Conservation (phyloP, 2,113 vertebrate genomes). For the Coregonus clupeaformis region DNA sequence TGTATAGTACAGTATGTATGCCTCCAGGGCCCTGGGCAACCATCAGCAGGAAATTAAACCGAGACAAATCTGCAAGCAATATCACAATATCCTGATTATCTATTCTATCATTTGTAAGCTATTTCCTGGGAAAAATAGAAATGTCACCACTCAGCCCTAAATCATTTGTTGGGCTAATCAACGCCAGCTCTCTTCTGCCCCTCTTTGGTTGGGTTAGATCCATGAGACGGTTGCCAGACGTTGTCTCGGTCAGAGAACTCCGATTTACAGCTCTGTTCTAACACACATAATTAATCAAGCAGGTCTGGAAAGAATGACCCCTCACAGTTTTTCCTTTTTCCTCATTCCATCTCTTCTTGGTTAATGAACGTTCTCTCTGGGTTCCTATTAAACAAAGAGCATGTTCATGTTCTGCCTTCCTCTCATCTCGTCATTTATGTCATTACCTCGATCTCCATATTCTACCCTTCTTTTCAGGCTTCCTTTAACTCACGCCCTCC, state of each 20-base stretch:
- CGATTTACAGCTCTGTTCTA: conserved; percentile 44
- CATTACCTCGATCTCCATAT: neutral
- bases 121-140: conserved; percentile 54
- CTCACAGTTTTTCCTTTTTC: neutral
- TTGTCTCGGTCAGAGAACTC: conserved; percentile 42
- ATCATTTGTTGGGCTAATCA: conserved; percentile 53
- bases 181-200: conserved; percentile 30
- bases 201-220: conserved; percentile 44
- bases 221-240: conserved; percentile 44
- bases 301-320: conserved; percentile 16
- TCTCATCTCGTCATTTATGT: neutral
- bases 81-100: conserved; percentile 49
- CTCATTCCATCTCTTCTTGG: neutral
- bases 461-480: neutral
- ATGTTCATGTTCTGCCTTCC: neutral
- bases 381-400: neutral
- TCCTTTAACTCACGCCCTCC: neutral
- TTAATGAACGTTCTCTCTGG: neutral
- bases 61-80: conserved; percentile 38
- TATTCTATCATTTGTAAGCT: conserved; percentile 57
- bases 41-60: conserved; percentile 49
- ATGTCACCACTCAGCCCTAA: conserved; percentile 50
- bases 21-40: conserved; percentile 36
- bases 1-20: neutral
- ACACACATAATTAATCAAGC: conserved; percentile 48